Evolutionary conservation across 2,113 vertebrate species (phyloP).

Genomic region (Chaetorhynchus papuensis): DNA sequence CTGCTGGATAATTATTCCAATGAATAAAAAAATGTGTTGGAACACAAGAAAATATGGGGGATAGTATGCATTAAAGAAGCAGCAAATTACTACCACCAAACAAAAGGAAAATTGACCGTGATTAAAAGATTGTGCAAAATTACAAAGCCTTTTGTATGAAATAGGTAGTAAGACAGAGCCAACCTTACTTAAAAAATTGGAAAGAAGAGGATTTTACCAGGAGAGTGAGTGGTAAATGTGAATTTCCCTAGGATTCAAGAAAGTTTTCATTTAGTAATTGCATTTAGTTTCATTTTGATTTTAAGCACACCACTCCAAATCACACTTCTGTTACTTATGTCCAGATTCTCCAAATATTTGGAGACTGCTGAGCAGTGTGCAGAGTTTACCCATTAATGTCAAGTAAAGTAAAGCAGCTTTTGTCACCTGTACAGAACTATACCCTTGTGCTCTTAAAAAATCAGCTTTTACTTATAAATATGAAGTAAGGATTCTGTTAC

Average conservation of each 20-base stretch:
- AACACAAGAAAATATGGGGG: background rate
- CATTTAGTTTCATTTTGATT: background rate
- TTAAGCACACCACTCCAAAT: background rate
- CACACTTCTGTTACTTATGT: background rate
- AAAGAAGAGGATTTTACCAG: background rate
- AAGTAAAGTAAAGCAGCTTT: background rate
- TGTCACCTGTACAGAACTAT: background rate
- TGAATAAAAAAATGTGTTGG: background rate
- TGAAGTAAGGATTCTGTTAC: background rate
- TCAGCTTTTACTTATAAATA: background rate
- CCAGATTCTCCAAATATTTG: background rate
- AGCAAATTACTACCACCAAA: background rate
- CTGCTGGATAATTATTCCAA: background rate
- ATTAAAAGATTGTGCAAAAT: background rate
- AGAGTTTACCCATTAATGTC: background rate
- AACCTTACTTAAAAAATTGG: background rate
- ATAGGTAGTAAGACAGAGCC: background rate
- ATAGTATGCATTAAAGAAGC: background rate
- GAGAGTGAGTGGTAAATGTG: background rate
- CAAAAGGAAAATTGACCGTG: background rate
- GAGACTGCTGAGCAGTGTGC: background rate
- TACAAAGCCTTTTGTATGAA: background rate
- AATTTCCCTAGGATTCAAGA: background rate
- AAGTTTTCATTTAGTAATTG: background rate
- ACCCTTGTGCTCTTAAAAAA: background rate